Evolutionary conservation across 2,113 vertebrate genomes (phyloP).

Genomic region (Otus sunia): DNA sequence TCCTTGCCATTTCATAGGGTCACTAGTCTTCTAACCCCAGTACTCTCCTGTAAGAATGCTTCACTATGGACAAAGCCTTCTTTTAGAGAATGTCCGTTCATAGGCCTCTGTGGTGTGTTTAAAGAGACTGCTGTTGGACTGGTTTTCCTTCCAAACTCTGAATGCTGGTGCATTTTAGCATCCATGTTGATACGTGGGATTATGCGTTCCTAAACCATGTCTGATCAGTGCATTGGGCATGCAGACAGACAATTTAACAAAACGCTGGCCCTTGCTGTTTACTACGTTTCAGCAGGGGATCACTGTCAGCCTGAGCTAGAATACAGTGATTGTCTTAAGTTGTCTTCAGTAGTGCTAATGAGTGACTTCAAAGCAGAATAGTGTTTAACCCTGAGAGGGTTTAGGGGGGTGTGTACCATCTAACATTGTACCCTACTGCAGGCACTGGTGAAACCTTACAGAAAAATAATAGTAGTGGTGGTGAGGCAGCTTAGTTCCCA

Average conservation of each 20-base stretch:
- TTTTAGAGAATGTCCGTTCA: background rate
- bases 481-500: background rate
- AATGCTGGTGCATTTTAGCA: background rate
- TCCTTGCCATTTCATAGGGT: background rate
- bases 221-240: background rate
- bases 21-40: background rate
- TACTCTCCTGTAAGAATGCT: background rate
- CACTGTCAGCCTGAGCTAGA: background rate
- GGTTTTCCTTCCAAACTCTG: background rate
- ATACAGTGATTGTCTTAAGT: background rate
- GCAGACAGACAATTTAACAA: rapidly evolving
- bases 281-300: background rate
- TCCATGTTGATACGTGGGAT: background rate
- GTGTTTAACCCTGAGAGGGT: background rate
- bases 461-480: background rate
- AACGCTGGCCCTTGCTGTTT: background rate
- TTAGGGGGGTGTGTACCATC: background rate
- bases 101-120: background rate
- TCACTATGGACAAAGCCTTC: background rate
- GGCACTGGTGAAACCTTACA: background rate
- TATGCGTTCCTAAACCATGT: background rate
- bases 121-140: background rate
- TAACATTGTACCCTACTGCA: background rate
- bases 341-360: background rate
- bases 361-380: background rate